phyloP scores from a whole-genome alignment of 92 coral and sea anemone genomes.

The Plumapathes pennacea region DNA sequence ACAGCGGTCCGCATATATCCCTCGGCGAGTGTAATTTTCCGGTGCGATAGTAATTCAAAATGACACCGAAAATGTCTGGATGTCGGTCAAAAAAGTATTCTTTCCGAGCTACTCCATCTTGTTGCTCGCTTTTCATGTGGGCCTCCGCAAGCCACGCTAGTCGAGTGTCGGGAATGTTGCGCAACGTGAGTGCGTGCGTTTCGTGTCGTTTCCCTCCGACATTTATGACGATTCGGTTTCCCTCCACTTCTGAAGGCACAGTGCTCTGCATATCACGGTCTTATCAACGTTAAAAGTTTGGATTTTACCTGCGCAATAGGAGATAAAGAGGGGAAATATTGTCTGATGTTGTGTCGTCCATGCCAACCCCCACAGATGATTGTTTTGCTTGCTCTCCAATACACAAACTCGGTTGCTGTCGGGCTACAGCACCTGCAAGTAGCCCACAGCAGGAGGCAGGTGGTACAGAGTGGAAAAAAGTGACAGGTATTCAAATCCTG shows the following conservation, averaged over 20 bases:
- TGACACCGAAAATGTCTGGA: slow-evolving; percentile 82
- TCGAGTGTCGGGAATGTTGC: slow-evolving; percentile 90
- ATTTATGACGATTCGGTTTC: slow-evolving; percentile 77
- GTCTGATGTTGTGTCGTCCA: too few species aligned
- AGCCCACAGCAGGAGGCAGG: too few species aligned
- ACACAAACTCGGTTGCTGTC: too few species aligned
- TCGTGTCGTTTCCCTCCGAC: slow-evolving; percentile 97
- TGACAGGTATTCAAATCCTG: too few species aligned
- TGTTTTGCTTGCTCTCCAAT: too few species aligned
- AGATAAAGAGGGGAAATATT: too few species aligned
- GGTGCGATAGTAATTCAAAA: slow-evolving; percentile 88
- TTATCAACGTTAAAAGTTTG: too few species aligned
- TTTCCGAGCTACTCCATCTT: slow-evolving; percentile 42
- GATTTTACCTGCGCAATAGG: too few species aligned
- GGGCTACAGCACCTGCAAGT: too few species aligned
- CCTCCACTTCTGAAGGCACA: slow-evolving; percentile 55
- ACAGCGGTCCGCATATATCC: slow-evolving; percentile 92
- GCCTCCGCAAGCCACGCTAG: slow-evolving; percentile 90
- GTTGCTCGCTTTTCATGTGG: slow-evolving; percentile 41
- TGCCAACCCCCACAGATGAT: too few species aligned
- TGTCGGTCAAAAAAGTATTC: slow-evolving; percentile 93
- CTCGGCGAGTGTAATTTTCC: slow-evolving; percentile 95
- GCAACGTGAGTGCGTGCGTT: slow-evolving; percentile 79
- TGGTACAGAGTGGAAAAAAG: too few species aligned
- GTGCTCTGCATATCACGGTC: too few species aligned